A percentile compares a stretch with the other conserved stretches of the same genome.
phyloP scores from a whole-genome alignment of 2,888 invertebrate species.

The Psococerastis gibbosa region DNA sequence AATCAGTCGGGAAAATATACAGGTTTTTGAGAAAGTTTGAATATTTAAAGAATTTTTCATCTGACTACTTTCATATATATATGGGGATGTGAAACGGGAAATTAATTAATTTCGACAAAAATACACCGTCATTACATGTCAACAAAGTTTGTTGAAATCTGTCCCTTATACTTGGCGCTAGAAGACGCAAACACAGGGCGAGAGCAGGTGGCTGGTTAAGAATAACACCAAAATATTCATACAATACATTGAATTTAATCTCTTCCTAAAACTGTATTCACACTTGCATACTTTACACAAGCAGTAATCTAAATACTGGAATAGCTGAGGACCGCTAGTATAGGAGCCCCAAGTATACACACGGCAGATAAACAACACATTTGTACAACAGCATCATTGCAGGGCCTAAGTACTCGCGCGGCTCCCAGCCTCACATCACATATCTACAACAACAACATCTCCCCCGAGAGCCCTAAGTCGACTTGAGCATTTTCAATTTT shows the following conservation, averaged over 20 bases:
- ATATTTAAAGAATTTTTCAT: no score
- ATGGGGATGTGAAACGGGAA: no score
- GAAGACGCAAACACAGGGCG: no score
- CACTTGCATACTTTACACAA: conserved; percentile 10
- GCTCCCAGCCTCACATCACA: background rate
- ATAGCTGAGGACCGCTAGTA: conserved; percentile 4
- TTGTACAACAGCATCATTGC: background rate
- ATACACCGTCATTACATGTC: no score
- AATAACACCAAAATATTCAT: background rate
- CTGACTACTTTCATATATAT: no score
- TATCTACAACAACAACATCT: no score
- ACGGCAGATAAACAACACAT: background rate
- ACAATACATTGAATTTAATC: conserved; percentile 11
- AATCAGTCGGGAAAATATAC: no score
- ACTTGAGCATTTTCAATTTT: background rate
- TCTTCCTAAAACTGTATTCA: conserved; percentile 11
- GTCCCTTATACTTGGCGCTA: no score
- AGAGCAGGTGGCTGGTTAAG: no score
- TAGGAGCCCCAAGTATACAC: conserved; percentile 2
- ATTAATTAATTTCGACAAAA: no score
- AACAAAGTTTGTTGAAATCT: no score
- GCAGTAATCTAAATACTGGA: conserved; percentile 7
- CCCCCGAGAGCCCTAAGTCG: background rate
- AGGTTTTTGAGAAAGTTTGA: no score
- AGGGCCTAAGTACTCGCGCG: background rate